Base-by-base conservation (phyloP, 37 sponge, comb jelly and placozoan species). In the Geodia barretti region DNA sequence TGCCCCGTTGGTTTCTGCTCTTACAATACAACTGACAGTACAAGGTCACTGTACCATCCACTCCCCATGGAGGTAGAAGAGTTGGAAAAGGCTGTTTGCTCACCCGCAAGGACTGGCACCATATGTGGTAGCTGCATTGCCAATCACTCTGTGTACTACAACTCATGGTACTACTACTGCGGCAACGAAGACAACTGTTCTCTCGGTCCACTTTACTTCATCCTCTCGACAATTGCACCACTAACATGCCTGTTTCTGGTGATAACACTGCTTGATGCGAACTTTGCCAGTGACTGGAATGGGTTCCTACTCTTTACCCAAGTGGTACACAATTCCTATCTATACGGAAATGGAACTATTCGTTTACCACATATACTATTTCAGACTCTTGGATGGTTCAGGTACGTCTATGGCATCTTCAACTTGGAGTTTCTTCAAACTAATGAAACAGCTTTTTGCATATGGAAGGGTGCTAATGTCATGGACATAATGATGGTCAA, bases 401-500 rank as follows among this genome's bases (percentile, higher is more conserved):
- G 64, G 2, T 39, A 72, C 39, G 69, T 84, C 17, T 84, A 84
- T 41, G 36, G 77, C 32, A 24, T 75, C 14, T 42, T 85, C 38
- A 77, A 85, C 28, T 78, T 85, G 36, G 78, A 77, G 24, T 85
- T 85, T 35, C 69, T 76, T 31, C 75, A 71, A 30, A 38, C 43
- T 24, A 77, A 84, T 14, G 8, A 7, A 8, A 63, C 78, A 17
- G 77, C 79, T 2, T 85, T 71, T 37, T 85, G 86, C 31, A 33
- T 85, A 2, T 85, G 86, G 86, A 28, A 26, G 23, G 79, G 73
- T 19, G 86, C 86, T 60, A 75, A 62, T 28, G 70, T 62, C 1
- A 62, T 85, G 60, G 78, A 85, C n/a, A 64, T 41, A 59, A 69
- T 77, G 68, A 64, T 25, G 0, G 63, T 85, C 65, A 85, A 85